Percentiles rank a stretch among this genome's conserved stretches.
phyloP scores from a whole-genome alignment of 2,888 invertebrate genomes.

The Dione juno region DNA sequence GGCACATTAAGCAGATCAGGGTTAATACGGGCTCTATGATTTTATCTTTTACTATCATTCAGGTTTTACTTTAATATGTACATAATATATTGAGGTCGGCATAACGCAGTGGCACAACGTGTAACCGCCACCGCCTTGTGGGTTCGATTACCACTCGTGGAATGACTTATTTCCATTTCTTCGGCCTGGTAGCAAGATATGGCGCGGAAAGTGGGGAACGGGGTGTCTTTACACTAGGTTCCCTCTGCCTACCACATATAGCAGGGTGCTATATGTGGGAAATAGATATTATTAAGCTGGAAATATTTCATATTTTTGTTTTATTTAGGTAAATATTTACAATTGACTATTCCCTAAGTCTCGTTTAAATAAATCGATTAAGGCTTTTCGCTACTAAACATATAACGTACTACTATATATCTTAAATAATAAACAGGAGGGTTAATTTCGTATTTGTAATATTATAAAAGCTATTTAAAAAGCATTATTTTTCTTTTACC shows the following conservation, averaged over 20 bases:
- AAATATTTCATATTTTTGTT: background rate
- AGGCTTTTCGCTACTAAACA: no score
- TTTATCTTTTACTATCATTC: constrained; percentile 12
- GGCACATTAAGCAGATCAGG: background rate
- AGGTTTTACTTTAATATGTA: background rate
- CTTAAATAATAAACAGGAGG: no score
- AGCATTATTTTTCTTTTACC: background rate
- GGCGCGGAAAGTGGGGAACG: background rate
- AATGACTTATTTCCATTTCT: background rate
- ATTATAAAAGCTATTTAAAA: background rate
- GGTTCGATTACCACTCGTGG: background rate
- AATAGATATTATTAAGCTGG: background rate
- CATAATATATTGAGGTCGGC: background rate
- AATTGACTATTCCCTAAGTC: no score
- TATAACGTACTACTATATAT: no score
- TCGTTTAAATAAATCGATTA: no score
- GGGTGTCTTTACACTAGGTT: background rate
- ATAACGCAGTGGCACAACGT: background rate
- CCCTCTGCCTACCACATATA: background rate
- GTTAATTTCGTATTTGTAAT: no score
- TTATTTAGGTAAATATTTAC: no score
- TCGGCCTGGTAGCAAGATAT: background rate
- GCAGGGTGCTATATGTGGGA: no score
- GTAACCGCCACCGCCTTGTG: no score
- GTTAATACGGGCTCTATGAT: constrained; percentile 14